Evolutionary conservation across 2,113 vertebrate genomes (phyloP).

Genomic region (Tragulus kanchil): DNA sequence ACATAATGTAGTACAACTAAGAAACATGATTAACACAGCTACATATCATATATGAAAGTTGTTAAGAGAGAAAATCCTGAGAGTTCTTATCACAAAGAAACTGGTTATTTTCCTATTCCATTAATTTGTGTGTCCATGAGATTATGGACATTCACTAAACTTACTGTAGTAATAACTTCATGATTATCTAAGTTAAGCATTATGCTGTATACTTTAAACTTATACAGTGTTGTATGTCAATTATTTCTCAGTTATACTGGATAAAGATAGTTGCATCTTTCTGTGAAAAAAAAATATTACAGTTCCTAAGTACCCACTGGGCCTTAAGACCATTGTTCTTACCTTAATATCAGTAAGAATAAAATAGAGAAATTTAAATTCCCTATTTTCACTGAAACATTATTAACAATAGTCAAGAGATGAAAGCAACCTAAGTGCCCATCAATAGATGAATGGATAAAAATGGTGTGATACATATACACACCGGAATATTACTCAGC

Average conservation of each 20-base stretch:
- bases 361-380: slow-evolving; percentile 44
- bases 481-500: background rate
- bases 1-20: background rate
- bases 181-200: background rate
- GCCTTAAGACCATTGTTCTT: background rate
- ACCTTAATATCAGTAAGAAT: background rate
- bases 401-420: background rate
- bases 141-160: background rate
- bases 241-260: background rate
- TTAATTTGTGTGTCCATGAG: background rate
- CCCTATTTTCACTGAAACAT: background rate
- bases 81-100: background rate
- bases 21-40: background rate
- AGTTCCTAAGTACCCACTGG: background rate
- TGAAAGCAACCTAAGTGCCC: background rate
- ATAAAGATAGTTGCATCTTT: background rate
- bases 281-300: background rate
- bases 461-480: background rate
- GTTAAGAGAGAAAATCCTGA: background rate
- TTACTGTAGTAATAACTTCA: background rate
- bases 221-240: background rate
- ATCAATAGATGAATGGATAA: background rate
- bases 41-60: background rate
- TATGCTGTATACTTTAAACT: background rate
- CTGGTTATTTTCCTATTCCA: background rate